Evolutionary conservation across 2,888 invertebrate species (phyloP).

Genomic region (Mayetiola destructor): DNA sequence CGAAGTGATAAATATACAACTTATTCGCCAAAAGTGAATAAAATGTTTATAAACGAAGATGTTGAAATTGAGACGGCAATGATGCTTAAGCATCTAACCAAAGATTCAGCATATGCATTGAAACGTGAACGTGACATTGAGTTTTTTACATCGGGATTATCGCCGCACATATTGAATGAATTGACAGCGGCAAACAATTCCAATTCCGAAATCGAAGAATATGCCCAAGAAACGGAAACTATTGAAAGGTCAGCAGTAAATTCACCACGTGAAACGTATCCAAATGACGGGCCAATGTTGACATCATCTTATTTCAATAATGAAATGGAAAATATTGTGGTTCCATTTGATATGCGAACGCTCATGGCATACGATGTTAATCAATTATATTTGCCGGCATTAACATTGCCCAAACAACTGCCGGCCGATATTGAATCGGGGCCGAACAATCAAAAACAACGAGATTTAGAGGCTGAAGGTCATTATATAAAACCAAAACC

Average conservation of each 20-base stretch:
- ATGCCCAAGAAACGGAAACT: background rate
- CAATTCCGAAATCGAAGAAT: background rate
- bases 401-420: conserved; percentile 15
- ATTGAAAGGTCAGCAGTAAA: background rate
- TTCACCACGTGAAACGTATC: background rate
- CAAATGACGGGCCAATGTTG: conserved; percentile 18
- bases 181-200: too few relatives aligned
- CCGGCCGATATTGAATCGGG: conserved; percentile 7
- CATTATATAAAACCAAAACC: conserved; percentile 16
- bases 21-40: conserved; percentile 16
- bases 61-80: conserved; percentile 17
- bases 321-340: conserved; percentile 20
- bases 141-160: conserved; percentile 9
- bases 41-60: conserved; percentile 19
- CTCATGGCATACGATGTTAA: conserved; percentile 20
- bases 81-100: background rate
- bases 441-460: background rate
- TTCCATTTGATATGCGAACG: conserved; percentile 18
- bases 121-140: conserved; percentile 6
- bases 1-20: background rate
- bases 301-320: conserved; percentile 27
- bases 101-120: background rate
- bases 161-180: background rate
- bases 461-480: conserved; percentile 18
- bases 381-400: conserved; percentile 23